Evolutionary conservation across 2,888 invertebrate genomes (phyloP).

Genomic region (Acanthoscelides obtectus): DNA sequence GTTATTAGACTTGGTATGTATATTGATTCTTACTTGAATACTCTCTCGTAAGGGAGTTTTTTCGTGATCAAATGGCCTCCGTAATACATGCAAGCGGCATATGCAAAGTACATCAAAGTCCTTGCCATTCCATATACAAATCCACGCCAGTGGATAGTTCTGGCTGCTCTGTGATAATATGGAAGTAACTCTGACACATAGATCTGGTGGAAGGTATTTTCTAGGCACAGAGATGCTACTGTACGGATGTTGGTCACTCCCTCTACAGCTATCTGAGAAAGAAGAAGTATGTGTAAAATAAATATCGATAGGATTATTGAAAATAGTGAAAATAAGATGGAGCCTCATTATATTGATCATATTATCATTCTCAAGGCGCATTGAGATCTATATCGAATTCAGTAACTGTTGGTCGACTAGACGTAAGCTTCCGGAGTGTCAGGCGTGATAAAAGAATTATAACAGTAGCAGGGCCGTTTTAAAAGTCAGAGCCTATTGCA

Average conservation of each 20-base stretch:
- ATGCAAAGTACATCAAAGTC: constrained; percentile 67
- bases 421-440: no score
- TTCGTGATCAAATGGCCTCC: constrained; percentile 65
- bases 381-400: no score
- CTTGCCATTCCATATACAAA: constrained; percentile 68
- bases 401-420: no score
- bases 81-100: constrained; percentile 67
- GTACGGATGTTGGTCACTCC: constrained; percentile 75
- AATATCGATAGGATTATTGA: no score
- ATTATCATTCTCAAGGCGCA: no score
- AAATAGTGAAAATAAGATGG: no score
- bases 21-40: constrained; percentile 61
- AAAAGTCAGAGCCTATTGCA: no score
- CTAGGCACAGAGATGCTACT: constrained; percentile 68
- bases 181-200: constrained; percentile 60
- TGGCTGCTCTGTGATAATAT: constrained; percentile 56
- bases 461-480: no score
- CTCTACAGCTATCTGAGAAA: constrained; percentile 64
- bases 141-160: constrained; percentile 62
- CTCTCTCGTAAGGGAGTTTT: constrained; percentile 55
- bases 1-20: no score
- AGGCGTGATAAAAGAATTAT: no score
- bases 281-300: neutral
- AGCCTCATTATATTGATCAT: no score
- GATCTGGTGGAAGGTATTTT: constrained; percentile 60